A percentile compares a stretch with the other conserved stretches of the same genome.
Conservation (phyloP, 2,113 vertebrate species). For the Oreochromis tanganicae region DNA sequence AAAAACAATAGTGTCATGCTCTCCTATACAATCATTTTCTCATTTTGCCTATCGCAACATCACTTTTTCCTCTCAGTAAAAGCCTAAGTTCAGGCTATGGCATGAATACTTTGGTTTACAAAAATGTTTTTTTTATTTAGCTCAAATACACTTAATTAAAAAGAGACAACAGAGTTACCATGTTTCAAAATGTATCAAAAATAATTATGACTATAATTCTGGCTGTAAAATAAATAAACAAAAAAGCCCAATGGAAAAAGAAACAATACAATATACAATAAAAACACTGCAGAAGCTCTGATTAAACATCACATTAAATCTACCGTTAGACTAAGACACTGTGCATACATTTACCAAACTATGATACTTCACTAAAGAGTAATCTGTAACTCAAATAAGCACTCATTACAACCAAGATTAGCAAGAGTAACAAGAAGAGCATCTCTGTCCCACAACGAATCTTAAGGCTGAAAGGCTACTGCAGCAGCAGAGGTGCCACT, state of each 20-base stretch:
- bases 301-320: neutral
- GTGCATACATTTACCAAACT: neutral
- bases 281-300: neutral
- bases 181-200: neutral
- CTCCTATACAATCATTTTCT: neutral
- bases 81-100: neutral
- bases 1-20: neutral
- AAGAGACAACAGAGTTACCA: neutral
- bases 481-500: neutral
- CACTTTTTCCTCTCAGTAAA: neutral
- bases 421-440: neutral
- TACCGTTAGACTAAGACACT: neutral
- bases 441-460: neutral
- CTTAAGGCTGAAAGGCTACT: neutral
- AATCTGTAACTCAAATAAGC: neutral
- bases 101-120: neutral
- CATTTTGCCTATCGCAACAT: neutral
- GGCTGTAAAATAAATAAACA: neutral
- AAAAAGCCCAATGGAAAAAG: neutral
- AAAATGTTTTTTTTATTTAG: neutral
- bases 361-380: neutral
- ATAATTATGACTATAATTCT: neutral
- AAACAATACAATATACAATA: neutral
- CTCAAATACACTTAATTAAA: neutral
- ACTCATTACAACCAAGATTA: neutral